Evolutionary conservation across 2,113 vertebrate genomes (phyloP).

Genomic region (Oncorhynchus clarkii): DNA sequence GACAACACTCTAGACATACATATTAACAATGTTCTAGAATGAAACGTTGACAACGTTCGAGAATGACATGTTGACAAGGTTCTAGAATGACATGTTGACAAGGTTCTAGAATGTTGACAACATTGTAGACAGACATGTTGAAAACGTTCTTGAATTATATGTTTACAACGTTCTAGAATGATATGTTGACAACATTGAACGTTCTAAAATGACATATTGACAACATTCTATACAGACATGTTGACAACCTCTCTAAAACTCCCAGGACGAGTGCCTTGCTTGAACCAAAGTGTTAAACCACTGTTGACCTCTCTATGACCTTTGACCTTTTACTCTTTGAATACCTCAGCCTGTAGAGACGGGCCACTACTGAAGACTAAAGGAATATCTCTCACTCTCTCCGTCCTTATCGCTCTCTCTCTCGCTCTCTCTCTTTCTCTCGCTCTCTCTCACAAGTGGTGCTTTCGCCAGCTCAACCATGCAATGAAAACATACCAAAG

Average conservation of each 20-base stretch:
- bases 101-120: conserved; percentile 71
- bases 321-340: conserved; percentile 96
- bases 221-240: conserved; percentile 60
- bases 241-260: conserved; percentile 93
- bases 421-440: conserved; percentile 36
- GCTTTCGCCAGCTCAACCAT: conserved; percentile 97
- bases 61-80: conserved; percentile 74
- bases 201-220: too few species aligned
- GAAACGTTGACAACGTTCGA: too few species aligned
- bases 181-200: conserved; percentile 77
- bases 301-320: conserved; percentile 97
- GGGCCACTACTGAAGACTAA: conserved; percentile 91
- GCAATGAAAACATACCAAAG: conserved; percentile 99
- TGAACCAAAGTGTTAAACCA: conserved; percentile 99
- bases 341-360: conserved; percentile 99
- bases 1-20: too few species aligned
- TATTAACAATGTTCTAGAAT: too few species aligned
- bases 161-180: not conserved
- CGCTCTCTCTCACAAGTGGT: conserved; percentile 85
- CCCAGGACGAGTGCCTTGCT: conserved; percentile 99
- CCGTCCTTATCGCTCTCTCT: too few species aligned
- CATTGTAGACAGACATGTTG: conserved; percentile 54
- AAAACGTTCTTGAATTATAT: conserved; percentile 80
- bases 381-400: conserved; percentile 69
- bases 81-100: conserved; percentile 72